Percentiles rank a stretch among this genome's conserved stretches.
Evolutionary conservation across 2,888 invertebrate species (phyloP).

Genomic region (Elegia similella): DNA sequence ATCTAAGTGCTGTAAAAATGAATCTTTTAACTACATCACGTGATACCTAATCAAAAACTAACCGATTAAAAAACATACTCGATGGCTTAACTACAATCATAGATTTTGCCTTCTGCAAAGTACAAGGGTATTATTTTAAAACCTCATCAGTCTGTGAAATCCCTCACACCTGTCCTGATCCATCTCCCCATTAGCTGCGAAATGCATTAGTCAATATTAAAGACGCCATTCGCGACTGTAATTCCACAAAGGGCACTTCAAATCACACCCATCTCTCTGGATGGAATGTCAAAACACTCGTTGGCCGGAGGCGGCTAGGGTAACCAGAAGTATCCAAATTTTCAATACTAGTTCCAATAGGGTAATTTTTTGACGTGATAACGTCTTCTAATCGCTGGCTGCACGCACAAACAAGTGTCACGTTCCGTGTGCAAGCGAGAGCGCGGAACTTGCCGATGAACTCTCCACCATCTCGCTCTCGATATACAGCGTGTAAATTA

Average conservation of each 20-base stretch:
- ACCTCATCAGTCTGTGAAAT: constrained; percentile 39
- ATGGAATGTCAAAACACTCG: constrained; percentile 76
- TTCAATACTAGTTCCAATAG: not conserved
- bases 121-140: constrained; percentile 23
- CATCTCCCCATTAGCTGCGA: constrained; percentile 72
- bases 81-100: not conserved
- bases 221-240: constrained; percentile 76
- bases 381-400: too few species aligned
- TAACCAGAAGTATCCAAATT: not conserved
- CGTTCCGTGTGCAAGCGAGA: too few species aligned
- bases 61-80: not conserved
- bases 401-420: too few species aligned
- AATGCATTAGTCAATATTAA: constrained; percentile 81
- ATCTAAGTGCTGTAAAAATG: too few species aligned
- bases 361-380: too few species aligned
- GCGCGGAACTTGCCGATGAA: too few species aligned
- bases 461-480: too few species aligned
- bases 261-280: constrained; percentile 80
- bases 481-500: too few species aligned
- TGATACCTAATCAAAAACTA: not conserved
- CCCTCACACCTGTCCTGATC: constrained; percentile 73
- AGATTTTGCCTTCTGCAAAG: not conserved
- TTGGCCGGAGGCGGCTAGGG: constrained; percentile 57
- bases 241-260: constrained; percentile 82
- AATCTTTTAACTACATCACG: too few species aligned